Conservation (phyloP, 2,113 vertebrate species). For the Cavia porcellus region DNA sequence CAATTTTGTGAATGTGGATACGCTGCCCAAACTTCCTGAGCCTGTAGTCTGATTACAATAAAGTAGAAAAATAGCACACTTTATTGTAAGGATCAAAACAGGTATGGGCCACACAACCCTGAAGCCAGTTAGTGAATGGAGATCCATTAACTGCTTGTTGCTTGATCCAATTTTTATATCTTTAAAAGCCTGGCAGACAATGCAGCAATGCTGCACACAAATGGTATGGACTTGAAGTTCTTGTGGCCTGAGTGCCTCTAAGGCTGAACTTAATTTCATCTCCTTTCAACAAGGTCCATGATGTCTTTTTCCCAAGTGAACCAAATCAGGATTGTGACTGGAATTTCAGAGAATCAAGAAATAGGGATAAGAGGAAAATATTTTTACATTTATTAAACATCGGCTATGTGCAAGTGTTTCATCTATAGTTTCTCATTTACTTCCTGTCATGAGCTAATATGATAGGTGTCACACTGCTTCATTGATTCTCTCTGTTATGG, state of each 20-base stretch:
- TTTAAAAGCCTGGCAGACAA: neutral
- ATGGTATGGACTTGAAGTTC: neutral
- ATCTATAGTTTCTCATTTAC: neutral
- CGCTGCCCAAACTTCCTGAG: slow-evolving; percentile 38
- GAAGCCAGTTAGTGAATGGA: neutral
- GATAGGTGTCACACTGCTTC: neutral
- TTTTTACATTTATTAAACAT: neutral
- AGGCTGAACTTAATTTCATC: neutral
- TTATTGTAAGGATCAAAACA: slow-evolving; percentile 2
- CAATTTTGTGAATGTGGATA: neutral
- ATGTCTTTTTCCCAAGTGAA: neutral
- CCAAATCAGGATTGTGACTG: neutral
- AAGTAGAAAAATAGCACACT: slow-evolving; percentile 9
- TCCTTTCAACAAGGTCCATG: neutral
- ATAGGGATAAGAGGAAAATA: neutral
- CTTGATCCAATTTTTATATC: neutral
- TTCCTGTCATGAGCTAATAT: slow-evolving; percentile 16
- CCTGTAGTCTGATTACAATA: neutral
- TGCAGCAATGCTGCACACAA: too few relatives aligned
- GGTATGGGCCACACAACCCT: neutral
- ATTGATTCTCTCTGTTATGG: neutral
- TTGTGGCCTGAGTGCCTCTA: neutral
- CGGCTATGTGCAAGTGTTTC: neutral
- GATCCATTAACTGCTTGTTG: neutral
- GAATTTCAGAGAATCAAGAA: slow-evolving; percentile 28